Evolutionary conservation across 2,113 vertebrate species (phyloP).

Genomic region (Trochalopteron elliotii): DNA sequence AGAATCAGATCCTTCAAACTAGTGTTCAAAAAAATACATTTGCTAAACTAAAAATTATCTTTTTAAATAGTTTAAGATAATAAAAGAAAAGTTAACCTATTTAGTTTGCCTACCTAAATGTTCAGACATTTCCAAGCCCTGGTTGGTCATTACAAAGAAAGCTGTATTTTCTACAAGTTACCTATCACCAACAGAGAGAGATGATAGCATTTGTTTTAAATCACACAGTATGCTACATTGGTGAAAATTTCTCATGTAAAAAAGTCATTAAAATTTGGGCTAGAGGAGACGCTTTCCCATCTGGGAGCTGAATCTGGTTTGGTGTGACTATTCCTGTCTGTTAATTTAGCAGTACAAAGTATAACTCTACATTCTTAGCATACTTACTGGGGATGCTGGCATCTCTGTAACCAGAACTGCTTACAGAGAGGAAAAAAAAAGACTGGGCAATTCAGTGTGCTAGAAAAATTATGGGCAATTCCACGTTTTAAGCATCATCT

Average conservation of each 20-base stretch:
- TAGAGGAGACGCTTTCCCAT: constrained; percentile 18
- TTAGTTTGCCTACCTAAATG: neutral
- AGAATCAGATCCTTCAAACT: neutral
- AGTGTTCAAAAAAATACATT: neutral
- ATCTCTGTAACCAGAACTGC: constrained; percentile 35
- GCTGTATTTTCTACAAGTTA: neutral
- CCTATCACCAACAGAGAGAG: neutral
- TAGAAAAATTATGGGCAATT: constrained; percentile 14
- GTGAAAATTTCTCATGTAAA: constrained; percentile 11
- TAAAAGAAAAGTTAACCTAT: neutral
- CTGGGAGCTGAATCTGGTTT: constrained; percentile 45
- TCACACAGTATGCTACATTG: neutral
- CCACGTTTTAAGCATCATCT: neutral
- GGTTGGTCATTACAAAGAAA: neutral
- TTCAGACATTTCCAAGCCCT: neutral
- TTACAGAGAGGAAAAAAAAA: neutral
- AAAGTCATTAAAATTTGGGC: constrained; percentile 32
- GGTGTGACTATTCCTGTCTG: constrained; percentile 45
- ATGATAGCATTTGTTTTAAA: neutral
- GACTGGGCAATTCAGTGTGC: neutral
- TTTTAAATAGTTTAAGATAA: neutral
- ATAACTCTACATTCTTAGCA: constrained; percentile 31
- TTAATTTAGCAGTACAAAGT: constrained; percentile 31
- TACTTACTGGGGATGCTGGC: constrained; percentile 16
- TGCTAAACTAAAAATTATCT: neutral